Percentiles rank a stretch among this genome's conserved stretches.
phyloP scores from a whole-genome alignment of 1,140 invertebrate species.

The Zaprionus capensis region DNA sequence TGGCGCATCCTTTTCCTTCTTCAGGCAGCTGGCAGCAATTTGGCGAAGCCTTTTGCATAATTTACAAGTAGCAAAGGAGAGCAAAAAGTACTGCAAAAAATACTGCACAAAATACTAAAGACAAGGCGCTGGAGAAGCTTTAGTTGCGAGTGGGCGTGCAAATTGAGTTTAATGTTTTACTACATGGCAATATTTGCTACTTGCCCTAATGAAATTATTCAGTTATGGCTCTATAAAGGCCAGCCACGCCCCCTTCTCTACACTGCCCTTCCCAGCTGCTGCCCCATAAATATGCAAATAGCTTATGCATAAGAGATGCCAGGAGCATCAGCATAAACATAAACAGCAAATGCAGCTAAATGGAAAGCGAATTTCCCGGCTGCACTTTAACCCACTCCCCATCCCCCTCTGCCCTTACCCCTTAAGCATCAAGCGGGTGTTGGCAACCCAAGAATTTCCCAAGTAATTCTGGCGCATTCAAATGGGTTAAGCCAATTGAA shows the following conservation, averaged over 20 bases:
- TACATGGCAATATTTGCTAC: constrained; percentile 60
- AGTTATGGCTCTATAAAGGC: constrained; percentile 63
- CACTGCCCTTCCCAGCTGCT: not conserved
- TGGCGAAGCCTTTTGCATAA: constrained; percentile 75
- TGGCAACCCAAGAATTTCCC: not conserved
- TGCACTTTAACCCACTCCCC: not conserved
- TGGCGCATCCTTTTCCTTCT: constrained; percentile 12
- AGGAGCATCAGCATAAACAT: constrained; percentile 34
- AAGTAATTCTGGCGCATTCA: not conserved
- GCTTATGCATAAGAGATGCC: constrained; percentile 58
- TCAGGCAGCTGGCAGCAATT: constrained; percentile 77
- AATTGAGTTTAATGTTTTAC: constrained; percentile 65
- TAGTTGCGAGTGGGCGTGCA: constrained; percentile 35
- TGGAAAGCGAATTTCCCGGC: not conserved
- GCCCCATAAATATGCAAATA: constrained; percentile 62
- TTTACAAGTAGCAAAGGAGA: constrained; percentile 72
- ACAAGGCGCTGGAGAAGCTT: constrained; percentile 18
- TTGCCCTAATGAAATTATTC: constrained; percentile 75
- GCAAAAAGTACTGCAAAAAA: constrained; percentile 28
- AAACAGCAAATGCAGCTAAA: constrained; percentile 33
- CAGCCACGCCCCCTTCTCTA: not conserved
- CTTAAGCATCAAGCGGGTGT: not conserved
- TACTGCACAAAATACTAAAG: constrained; percentile 29
- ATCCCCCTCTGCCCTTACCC: not conserved
- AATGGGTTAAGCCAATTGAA: constrained; percentile 1